Conservation (phyloP, 2,113 vertebrate genomes). For the Lasiurus cinereus region DNA sequence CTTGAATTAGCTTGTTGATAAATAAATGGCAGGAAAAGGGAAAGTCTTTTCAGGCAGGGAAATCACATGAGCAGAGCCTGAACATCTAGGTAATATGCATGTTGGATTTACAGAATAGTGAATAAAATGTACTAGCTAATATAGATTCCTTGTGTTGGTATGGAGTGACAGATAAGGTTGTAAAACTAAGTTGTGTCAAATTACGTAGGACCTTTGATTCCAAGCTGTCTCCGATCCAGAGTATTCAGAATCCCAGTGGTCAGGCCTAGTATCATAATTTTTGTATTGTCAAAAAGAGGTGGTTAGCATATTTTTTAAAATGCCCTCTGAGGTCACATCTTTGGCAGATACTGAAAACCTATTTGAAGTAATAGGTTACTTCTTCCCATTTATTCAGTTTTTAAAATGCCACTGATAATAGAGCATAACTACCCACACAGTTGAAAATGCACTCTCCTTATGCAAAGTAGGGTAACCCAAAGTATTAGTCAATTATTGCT, state of each 20-base stretch:
- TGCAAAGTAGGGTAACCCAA: neutral
- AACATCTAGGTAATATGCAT: neutral
- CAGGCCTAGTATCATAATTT: neutral
- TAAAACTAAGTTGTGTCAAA: slow-evolving; percentile 1
- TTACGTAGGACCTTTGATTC: neutral
- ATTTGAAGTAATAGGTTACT: no score
- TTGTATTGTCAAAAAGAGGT: neutral
- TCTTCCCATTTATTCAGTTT: neutral
- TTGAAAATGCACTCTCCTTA: neutral
- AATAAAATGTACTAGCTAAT: neutral
- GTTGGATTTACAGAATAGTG: neutral
- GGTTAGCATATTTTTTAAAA: neutral
- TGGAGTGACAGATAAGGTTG: neutral
- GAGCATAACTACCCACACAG: neutral
- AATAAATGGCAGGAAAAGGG: neutral
- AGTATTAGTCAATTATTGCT: neutral
- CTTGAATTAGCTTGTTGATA: slow-evolving; percentile 1
- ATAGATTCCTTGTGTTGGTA: neutral
- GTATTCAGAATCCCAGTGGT: neutral
- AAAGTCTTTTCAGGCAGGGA: neutral
- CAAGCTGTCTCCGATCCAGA: neutral
- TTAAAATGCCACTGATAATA: neutral
- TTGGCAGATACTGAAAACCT: no score
- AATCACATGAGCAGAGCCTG: neutral
- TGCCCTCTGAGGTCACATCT: neutral